A percentile compares a stretch with the other conserved stretches of the same genome.
phyloP scores from a whole-genome alignment of 2,797 vertebrate species.

The Sus cebifrons region DNA sequence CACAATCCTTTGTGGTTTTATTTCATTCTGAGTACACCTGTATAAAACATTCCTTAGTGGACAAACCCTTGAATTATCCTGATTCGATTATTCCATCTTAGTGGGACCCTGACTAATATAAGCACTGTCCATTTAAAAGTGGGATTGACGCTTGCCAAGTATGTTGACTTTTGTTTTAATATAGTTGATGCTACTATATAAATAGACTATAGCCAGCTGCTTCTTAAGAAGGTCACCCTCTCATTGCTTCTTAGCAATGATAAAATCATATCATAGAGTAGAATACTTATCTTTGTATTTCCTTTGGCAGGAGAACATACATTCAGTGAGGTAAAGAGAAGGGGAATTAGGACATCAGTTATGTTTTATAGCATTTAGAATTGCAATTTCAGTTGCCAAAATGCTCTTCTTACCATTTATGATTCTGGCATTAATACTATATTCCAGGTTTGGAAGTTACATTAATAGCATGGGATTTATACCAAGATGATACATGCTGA shows the following conservation, averaged over 20 bases:
- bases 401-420: conserved; percentile 39
- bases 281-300: conserved; percentile 35
- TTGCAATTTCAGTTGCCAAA: conserved; percentile 53
- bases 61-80: conserved; percentile 49
- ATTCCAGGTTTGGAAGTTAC: conserved; percentile 68
- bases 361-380: conserved; percentile 69
- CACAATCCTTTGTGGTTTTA: neutral
- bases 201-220: neutral
- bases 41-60: neutral
- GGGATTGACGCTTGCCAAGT: conserved; percentile 3
- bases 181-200: neutral
- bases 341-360: neutral
- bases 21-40: neutral
- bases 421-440: conserved; percentile 60
- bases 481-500: conserved; percentile 50
- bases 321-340: conserved; percentile 40
- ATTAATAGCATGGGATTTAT: conserved; percentile 57
- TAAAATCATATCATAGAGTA: neutral
- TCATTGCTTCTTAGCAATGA: conserved; percentile 9
- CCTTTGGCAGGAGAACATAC: conserved; percentile 45
- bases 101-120: neutral
- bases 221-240: conserved; percentile 40
- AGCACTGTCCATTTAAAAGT: conserved; percentile 9
- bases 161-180: conserved; percentile 64
- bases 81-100: neutral